Evolutionary conservation across 2,888 invertebrate species (phyloP).

Genomic region (Pristionchus exspectatus): DNA sequence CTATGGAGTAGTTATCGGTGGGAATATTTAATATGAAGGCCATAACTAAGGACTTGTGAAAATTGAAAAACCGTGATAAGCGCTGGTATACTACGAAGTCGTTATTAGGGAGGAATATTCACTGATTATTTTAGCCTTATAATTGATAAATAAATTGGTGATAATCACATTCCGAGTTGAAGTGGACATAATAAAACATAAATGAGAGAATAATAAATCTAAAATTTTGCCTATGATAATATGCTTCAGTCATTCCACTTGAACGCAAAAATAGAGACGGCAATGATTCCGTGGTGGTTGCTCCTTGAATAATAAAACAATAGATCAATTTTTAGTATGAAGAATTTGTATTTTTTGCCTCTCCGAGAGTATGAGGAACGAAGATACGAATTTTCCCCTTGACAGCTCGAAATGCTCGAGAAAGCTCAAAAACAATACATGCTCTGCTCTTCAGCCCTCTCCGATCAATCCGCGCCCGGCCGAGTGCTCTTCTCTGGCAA

Average conservation of each 20-base stretch:
- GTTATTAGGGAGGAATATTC: too few relatives aligned
- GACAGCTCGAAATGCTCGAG: background rate
- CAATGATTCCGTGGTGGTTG: background rate
- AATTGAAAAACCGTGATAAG: too few relatives aligned
- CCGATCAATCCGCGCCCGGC: conserved; percentile 78
- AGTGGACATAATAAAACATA: background rate
- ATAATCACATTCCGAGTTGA: too few relatives aligned
- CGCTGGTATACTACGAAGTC: background rate
- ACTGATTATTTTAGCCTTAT: too few relatives aligned
- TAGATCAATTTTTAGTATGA: too few relatives aligned
- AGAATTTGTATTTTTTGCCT: too few relatives aligned
- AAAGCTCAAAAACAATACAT: too few relatives aligned
- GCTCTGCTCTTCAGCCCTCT: conserved; percentile 68
- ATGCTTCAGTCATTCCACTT: background rate
- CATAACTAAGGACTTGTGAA: too few relatives aligned
- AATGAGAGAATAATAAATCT: background rate
- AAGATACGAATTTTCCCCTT: too few relatives aligned
- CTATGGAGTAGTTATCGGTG: conserved; percentile 78
- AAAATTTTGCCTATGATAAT: background rate
- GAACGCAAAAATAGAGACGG: background rate
- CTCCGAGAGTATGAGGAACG: too few relatives aligned
- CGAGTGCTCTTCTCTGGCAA: conserved; percentile 77
- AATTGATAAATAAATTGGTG: too few relatives aligned
- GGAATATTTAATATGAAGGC: too few relatives aligned
- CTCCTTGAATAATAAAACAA: background rate